These are phyloP conservation scores for Micropoecilia bifurca DNA, from an alignment of 2,797 vertebrate genomes.

Conservation along the genomic window DNA sequence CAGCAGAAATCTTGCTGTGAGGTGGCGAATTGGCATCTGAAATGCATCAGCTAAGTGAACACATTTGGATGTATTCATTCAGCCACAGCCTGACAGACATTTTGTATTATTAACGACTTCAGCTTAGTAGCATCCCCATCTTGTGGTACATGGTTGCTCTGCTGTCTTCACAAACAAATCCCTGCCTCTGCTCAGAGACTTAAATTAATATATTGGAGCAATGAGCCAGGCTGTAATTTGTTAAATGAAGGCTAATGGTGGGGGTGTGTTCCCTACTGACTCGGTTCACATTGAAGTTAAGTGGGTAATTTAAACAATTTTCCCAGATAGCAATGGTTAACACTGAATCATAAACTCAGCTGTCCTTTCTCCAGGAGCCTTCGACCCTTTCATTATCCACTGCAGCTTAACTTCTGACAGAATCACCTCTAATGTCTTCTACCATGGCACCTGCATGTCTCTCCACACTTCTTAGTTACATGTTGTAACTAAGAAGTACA, in stretches of 20 bases:
- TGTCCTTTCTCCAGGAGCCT: slow-evolving; percentile 38
- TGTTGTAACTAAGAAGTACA: slow-evolving; percentile 64
- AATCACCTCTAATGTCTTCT: slow-evolving; percentile 14
- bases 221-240: slow-evolving; percentile 67
- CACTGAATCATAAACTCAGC: slow-evolving; percentile 43
- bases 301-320: slow-evolving; percentile 67
- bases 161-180: slow-evolving; percentile 42
- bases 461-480: slow-evolving; percentile 4
- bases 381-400: slow-evolving; percentile 51
- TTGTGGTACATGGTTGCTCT: slow-evolving; percentile 24
- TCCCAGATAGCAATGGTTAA: slow-evolving; percentile 53
- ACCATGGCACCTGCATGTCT: background rate
- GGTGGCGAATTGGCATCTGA: slow-evolving; percentile 41
- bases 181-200: slow-evolving; percentile 25
- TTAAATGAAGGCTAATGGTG: slow-evolving; percentile 69
- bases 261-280: slow-evolving; percentile 65
- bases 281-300: slow-evolving; percentile 67
- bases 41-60: slow-evolving; percentile 23
- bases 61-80: slow-evolving; percentile 23
- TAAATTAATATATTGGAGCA: slow-evolving; percentile 58
- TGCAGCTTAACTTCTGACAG: slow-evolving; percentile 32
- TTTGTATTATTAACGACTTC: slow-evolving; percentile 51
- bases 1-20: slow-evolving; percentile 56
- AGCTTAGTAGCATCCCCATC: slow-evolving; percentile 29
- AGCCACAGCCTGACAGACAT: slow-evolving; percentile 34